phyloP scores from a whole-genome alignment of 2,113 vertebrate genomes.

The Melanocharis versteri region DNA sequence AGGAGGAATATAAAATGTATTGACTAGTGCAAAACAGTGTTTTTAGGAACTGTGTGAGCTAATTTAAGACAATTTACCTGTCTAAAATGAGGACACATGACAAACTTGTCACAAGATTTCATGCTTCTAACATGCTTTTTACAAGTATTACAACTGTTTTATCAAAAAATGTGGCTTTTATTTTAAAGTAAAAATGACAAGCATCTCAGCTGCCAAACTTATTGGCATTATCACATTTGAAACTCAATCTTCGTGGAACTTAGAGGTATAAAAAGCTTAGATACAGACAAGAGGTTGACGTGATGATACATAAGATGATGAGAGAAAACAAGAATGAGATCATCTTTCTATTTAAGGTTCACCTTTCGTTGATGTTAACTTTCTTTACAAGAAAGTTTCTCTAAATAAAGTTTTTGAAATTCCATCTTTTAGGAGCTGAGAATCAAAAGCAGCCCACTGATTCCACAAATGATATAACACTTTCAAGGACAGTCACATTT shows the following conservation, averaged over 20 bases:
- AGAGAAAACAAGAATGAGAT: conserved; percentile 1
- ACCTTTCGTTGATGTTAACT: background rate
- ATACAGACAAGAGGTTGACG: background rate
- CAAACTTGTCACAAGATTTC: background rate
- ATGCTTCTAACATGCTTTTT: background rate
- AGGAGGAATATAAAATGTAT: background rate
- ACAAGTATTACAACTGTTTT: background rate
- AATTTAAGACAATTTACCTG: conserved; percentile 14
- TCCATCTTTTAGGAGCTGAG: background rate
- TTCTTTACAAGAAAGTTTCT: background rate
- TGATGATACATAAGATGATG: background rate
- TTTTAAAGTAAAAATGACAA: background rate
- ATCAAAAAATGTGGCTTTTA: background rate
- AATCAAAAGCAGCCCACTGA: background rate
- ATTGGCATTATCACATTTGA: background rate
- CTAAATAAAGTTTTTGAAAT: background rate
- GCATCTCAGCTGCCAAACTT: background rate
- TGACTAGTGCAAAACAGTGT: background rate
- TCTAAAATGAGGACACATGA: conserved; percentile 7
- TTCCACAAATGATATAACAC: background rate
- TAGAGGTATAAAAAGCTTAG: background rate
- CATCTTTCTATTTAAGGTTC: background rate
- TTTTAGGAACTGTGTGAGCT: background rate
- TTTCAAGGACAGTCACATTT: background rate
- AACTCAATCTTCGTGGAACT: background rate